Evolutionary conservation across 1,140 invertebrate species (phyloP).

Genomic region (Eulimnadia texana): DNA sequence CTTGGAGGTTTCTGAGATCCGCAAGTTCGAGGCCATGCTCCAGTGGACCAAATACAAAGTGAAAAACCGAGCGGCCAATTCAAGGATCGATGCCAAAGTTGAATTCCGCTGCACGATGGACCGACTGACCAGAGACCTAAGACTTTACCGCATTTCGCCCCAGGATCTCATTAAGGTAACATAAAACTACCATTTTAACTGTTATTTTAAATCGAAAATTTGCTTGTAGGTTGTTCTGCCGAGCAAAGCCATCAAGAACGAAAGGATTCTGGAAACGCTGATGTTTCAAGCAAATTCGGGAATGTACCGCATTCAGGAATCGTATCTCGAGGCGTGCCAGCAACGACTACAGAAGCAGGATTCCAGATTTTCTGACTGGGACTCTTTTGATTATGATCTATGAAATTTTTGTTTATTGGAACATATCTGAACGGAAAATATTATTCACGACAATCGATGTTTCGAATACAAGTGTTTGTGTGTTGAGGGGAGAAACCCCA

Average conservation of each 20-base stretch:
- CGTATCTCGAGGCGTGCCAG: conserved; percentile 71
- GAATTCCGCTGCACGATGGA: conserved; percentile 89
- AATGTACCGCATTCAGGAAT: conserved; percentile 79
- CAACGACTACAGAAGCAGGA: conserved; percentile 73
- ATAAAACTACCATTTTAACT: neutral
- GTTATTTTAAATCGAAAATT: conserved; percentile 18
- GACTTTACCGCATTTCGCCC: conserved; percentile 77
- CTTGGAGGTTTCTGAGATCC: conserved; percentile 57
- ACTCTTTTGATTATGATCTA: conserved; percentile 56
- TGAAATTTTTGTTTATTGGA: conserved; percentile 20
- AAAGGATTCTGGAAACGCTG: conserved; percentile 77
- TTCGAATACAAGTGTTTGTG: no score
- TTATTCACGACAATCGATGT: no score
- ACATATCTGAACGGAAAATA: no score
- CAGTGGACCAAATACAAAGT: conserved; percentile 74
- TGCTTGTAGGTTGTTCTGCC: conserved; percentile 54
- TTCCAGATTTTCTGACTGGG: conserved; percentile 61
- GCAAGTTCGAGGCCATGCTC: conserved; percentile 86
- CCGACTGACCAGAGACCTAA: conserved; percentile 68
- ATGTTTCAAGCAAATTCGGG: conserved; percentile 86
- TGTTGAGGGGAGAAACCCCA: no score
- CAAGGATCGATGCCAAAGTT: conserved; percentile 65
- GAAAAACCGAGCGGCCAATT: conserved; percentile 46
- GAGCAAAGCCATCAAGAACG: conserved; percentile 83
- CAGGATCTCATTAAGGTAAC: conserved; percentile 66